phyloP scores from a whole-genome alignment of 2,113 vertebrate genomes.

The Pyrgilauda ruficollis region DNA sequence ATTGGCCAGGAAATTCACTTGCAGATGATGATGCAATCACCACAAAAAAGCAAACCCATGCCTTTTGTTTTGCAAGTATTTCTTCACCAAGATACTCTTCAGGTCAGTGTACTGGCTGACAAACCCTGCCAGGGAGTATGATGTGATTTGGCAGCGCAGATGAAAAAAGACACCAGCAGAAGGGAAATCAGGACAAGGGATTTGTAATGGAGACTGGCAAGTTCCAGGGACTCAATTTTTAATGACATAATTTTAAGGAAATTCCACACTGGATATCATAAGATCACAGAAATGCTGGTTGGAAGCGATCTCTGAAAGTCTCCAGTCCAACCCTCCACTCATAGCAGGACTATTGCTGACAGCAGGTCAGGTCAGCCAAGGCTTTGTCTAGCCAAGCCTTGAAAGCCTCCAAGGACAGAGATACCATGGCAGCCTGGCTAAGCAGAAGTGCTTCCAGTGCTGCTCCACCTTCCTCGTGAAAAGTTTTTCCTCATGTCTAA shows the following conservation, averaged over 20 bases:
- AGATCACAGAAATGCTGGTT: constrained; percentile 51
- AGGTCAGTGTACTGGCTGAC: not conserved
- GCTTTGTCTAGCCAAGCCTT: constrained; percentile 39
- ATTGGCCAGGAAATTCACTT: not conserved
- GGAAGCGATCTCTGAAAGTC: not conserved
- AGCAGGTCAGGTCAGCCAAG: constrained; percentile 12
- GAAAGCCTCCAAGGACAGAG: constrained; percentile 36
- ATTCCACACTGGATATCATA: constrained; percentile 51
- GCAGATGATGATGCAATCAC: not conserved
- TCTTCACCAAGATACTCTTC: not conserved
- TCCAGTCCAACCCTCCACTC: constrained; percentile 16
- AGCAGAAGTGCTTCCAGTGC: constrained; percentile 33
- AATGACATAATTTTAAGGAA: constrained; percentile 56
- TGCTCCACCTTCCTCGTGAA: not conserved
- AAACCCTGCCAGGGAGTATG: not conserved
- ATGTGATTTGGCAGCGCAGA: not conserved
- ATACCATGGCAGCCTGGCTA: not conserved
- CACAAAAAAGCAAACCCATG: not conserved
- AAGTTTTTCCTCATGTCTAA: not conserved
- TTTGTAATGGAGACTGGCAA: constrained; percentile 37
- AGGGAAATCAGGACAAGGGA: constrained; percentile 48
- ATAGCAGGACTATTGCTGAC: constrained; percentile 4
- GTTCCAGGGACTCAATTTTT: constrained; percentile 9
- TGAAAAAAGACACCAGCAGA: not conserved
- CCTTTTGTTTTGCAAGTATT: not conserved